Evolutionary conservation across 2,888 invertebrate species (phyloP).

Genomic region (Odontothrips loti): DNA sequence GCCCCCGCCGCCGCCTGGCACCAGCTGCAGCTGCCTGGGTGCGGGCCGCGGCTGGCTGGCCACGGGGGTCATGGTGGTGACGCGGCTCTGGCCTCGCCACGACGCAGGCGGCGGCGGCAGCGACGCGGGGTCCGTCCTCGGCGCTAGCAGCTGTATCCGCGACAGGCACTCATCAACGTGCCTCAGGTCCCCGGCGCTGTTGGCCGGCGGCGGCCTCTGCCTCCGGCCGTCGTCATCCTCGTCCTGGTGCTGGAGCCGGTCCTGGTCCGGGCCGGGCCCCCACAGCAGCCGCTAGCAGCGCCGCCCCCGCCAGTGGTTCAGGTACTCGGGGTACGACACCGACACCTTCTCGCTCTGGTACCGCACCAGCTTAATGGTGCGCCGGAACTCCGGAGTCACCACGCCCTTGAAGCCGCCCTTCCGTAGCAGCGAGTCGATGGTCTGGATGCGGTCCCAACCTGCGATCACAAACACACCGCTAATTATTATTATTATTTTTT

Average conservation of each 20-base stretch:
- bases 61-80: background rate
- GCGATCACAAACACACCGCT: constrained; percentile 37
- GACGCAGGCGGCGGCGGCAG: background rate
- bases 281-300: constrained; percentile 69
- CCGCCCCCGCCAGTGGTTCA: constrained; percentile 57
- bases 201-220: background rate
- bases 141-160: background rate
- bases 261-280: constrained; percentile 42
- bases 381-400: constrained; percentile 82
- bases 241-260: too few relatives aligned
- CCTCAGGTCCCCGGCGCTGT: background rate
- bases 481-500: constrained; percentile 1
- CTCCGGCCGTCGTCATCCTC: too few relatives aligned
- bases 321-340: constrained; percentile 80
- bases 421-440: constrained; percentile 92
- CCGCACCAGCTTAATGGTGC: constrained; percentile 88
- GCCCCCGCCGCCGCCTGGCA: background rate
- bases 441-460: constrained; percentile 99
- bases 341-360: constrained; percentile 96
- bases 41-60: background rate
- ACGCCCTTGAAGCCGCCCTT: constrained; percentile 94
- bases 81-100: too few relatives aligned
- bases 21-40: too few relatives aligned
- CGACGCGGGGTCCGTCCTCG: background rate
- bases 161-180: background rate